A percentile compares a stretch with the other conserved stretches of the same genome.
These are phyloP conservation scores for Eilema griseolum DNA, from an alignment of 2,888 invertebrate genomes.

Conservation along the genomic window DNA sequence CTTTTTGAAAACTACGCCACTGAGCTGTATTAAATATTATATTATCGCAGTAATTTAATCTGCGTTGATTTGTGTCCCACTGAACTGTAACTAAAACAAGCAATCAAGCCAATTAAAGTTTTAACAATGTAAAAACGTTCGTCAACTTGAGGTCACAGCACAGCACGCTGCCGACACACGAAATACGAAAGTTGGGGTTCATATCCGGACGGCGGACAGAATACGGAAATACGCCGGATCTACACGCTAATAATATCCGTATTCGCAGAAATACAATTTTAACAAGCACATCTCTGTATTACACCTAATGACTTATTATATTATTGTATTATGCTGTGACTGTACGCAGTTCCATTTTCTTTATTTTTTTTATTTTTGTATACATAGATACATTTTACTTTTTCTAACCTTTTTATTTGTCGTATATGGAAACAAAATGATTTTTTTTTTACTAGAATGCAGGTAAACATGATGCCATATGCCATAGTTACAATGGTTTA, in stretches of 20 bases:
- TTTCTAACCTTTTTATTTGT: no score
- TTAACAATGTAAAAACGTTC: not conserved
- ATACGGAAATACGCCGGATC: not conserved
- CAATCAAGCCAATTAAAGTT: not conserved
- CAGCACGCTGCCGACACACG: not conserved
- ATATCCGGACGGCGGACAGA: not conserved
- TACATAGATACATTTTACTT: no score
- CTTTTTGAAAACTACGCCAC: no score
- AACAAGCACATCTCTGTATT: not conserved
- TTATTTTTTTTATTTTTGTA: no score
- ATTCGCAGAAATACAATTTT: not conserved
- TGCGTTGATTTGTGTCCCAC: not conserved
- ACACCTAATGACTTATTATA: no score
- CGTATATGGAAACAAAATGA: no score
- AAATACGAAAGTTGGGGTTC: not conserved
- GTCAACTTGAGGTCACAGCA: not conserved
- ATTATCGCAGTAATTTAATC: not conserved
- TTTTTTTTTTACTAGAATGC: no score
- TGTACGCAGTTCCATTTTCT: no score
- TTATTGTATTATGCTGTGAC: no score
- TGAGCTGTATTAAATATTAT: no score
- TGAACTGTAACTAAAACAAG: conserved; percentile 1
- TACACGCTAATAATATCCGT: not conserved
- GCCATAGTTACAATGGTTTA: no score
- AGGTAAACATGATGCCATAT: no score